These are phyloP conservation scores for Suillia variegata DNA, from an alignment of 2,888 invertebrate species.

Conservation along the genomic window DNA sequence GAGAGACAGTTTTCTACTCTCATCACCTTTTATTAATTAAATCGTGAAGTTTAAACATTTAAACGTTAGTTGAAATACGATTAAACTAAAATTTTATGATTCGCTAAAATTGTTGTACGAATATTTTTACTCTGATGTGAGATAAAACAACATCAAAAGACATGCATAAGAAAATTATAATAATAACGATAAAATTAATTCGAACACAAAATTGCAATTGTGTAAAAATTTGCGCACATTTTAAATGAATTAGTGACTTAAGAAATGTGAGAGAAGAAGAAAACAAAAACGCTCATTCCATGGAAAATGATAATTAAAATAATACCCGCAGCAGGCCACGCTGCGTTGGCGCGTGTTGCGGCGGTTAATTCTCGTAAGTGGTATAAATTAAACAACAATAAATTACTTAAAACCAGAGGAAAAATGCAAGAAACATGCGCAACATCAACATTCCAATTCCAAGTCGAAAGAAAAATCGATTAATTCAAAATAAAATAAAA, in stretches of 20 bases:
- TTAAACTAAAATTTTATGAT: no score
- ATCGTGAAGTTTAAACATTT: no score
- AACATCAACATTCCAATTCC: constrained; percentile 28
- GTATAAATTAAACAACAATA: no score
- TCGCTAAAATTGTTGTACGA: no score
- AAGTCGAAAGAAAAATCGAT: not conserved
- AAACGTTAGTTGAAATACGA: no score
- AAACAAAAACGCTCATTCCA: constrained; percentile 6
- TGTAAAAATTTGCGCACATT: not conserved
- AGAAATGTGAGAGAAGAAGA: constrained; percentile 7
- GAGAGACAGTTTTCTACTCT: no score
- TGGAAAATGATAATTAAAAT: constrained; percentile 3
- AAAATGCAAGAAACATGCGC: constrained; percentile 26
- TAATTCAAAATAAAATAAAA: not conserved
- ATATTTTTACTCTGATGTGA: not conserved
- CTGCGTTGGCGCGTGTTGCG: not conserved
- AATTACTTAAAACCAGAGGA: not conserved
- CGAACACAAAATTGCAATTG: not conserved
- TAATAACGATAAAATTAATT: not conserved
- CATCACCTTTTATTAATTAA: no score
- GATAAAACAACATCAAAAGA: not conserved
- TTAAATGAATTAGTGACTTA: no score
- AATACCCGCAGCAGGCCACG: no score
- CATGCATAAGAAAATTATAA: not conserved
- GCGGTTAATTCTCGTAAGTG: no score